These are phyloP conservation scores for Sphecodes monilicornis DNA, from an alignment of 2,888 invertebrate species.

Conservation along the genomic window DNA sequence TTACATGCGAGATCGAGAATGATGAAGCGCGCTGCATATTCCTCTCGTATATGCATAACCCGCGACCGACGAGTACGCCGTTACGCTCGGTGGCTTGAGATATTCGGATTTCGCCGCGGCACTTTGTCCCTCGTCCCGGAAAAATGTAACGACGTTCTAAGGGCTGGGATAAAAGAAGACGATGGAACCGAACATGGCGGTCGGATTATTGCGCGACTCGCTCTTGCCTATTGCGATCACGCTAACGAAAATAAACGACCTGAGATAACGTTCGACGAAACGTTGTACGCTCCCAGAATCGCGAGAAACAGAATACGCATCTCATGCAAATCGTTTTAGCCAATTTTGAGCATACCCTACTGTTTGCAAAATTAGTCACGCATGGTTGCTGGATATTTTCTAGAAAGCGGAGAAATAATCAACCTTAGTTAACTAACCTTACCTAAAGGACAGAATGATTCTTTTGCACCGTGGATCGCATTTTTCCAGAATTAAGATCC, in stretches of 20 bases:
- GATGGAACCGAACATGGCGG: conserved; percentile 1
- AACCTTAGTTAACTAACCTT: no score
- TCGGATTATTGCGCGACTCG: conserved; percentile 10
- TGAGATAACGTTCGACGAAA: neutral
- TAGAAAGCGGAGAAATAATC: no score
- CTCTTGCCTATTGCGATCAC: neutral
- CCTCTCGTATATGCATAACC: conserved; percentile 56
- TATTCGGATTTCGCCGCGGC: conserved; percentile 64
- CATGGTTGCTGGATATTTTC: no score
- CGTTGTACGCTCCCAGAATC: neutral
- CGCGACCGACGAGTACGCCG: conserved; percentile 52
- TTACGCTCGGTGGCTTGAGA: conserved; percentile 57
- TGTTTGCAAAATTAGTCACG: neutral
- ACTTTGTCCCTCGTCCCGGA: conserved; percentile 59
- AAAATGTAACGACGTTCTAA: conserved; percentile 50
- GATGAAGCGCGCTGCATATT: conserved; percentile 65
- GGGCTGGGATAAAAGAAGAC: conserved; percentile 16
- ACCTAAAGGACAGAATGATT: no score
- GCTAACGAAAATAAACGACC: neutral
- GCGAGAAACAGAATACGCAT: neutral
- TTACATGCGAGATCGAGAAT: conserved; percentile 68
- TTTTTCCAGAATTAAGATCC: no score
- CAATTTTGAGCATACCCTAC: neutral
- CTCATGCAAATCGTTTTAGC: neutral
- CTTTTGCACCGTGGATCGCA: no score